Conservation (phyloP, 23 tunicate species). For the Pegea sp. region DNA sequence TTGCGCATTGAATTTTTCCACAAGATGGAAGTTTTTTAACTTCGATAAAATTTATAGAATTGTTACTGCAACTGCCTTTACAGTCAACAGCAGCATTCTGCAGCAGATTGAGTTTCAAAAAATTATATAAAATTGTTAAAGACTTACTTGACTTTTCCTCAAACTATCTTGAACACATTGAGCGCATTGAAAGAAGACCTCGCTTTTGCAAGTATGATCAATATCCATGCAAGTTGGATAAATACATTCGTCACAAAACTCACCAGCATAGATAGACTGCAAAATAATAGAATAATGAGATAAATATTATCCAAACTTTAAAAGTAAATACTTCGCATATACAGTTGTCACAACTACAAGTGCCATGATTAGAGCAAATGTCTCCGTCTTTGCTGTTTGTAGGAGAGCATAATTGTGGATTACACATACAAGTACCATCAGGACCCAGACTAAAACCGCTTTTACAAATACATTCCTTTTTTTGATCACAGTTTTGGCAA, state of each 20-base stretch:
- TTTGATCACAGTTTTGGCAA: conserved; percentile 35
- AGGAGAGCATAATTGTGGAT: conserved; percentile 10
- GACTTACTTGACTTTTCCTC: background rate
- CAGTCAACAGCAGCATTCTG: no score
- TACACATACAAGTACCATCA: conserved; percentile 18
- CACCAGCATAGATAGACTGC: conserved; percentile 3
- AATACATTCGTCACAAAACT: conserved; percentile 31
- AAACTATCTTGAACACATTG: conserved; percentile 17
- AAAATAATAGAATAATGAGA: background rate
- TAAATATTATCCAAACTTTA: no score
- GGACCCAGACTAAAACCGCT: conserved; percentile 5
- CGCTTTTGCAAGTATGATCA: conserved; percentile 20
- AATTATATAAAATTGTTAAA: background rate
- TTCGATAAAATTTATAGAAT: no score
- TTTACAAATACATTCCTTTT: conserved; percentile 16
- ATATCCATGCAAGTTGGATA: conserved; percentile 40
- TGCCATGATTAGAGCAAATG: conserved; percentile 23
- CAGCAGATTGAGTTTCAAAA: no score
- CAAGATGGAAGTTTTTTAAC: no score
- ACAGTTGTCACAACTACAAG: conserved; percentile 42
- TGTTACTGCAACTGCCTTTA: no score
- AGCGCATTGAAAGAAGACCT: conserved; percentile 27
- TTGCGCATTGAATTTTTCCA: no score
- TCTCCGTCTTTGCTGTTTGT: background rate
- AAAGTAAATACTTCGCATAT: conserved; percentile 18